phyloP scores from a whole-genome alignment of 2,797 vertebrate genomes.

The Notolabrus celidotus region DNA sequence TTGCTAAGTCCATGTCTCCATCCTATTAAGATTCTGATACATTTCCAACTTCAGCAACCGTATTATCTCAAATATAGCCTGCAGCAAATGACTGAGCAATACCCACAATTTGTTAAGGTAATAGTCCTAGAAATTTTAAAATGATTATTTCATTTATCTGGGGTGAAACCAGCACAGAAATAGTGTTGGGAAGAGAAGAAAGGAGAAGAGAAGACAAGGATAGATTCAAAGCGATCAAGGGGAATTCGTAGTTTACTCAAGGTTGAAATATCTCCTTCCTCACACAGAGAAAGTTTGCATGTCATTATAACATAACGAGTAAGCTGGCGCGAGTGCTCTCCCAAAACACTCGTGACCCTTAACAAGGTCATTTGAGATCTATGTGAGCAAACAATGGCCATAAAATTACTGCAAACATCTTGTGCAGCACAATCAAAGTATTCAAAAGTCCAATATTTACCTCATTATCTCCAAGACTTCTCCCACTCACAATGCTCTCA shows the following conservation, averaged over 20 bases:
- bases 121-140: conserved; percentile 35
- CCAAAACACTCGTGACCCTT: conserved; percentile 44
- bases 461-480: conserved; percentile 59
- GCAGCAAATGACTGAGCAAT: conserved; percentile 47
- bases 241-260: conserved; percentile 23
- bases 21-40: conserved; percentile 36
- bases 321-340: conserved; percentile 16
- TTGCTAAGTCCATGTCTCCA: conserved; percentile 6
- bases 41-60: conserved; percentile 28
- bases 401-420: conserved; percentile 72
- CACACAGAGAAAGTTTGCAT: conserved; percentile 51
- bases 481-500: not conserved
- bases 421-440: conserved; percentile 55
- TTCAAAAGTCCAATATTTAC: conserved; percentile 75
- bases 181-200: conserved; percentile 18
- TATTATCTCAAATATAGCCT: conserved; percentile 49
- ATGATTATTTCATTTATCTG: conserved; percentile 36
- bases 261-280: conserved; percentile 1
- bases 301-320: conserved; percentile 42
- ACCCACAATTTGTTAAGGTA: conserved; percentile 53
- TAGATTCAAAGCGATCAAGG: conserved; percentile 21
- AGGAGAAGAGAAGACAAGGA: conserved; percentile 13
- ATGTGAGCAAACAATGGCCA: conserved; percentile 67
- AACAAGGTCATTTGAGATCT: conserved; percentile 57
- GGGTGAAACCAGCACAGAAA: conserved; percentile 4